Percentiles rank a stretch among this genome's conserved stretches.
phyloP scores from a whole-genome alignment of 2,797 vertebrate species.

The Acridotheres tristis region DNA sequence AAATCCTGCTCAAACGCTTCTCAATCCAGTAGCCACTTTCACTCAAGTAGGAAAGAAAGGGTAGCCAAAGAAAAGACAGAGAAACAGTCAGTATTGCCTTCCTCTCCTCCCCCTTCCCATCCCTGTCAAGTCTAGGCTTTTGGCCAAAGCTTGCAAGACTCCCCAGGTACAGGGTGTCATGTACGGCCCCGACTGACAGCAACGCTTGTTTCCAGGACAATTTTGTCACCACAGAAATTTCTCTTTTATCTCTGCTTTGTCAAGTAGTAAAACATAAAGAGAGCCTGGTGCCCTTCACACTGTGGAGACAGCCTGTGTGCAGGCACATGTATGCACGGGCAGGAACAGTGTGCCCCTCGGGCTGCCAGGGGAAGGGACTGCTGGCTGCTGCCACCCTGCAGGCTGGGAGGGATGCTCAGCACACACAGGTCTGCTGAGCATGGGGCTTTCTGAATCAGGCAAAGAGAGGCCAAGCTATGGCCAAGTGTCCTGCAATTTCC shows the following conservation, averaged over 20 bases:
- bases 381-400: fast-evolving
- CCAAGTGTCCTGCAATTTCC: background rate
- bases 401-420: background rate
- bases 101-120: background rate
- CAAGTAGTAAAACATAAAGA: background rate
- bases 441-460: fast-evolving
- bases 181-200: fast-evolving
- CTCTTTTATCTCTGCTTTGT: background rate
- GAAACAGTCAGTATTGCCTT: background rate
- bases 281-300: background rate
- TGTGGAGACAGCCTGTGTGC: fast-evolving
- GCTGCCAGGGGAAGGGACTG: fast-evolving
- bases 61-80: background rate
- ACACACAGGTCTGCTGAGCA: fast-evolving
- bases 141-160: background rate
- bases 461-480: fast-evolving
- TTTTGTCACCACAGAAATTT: background rate
- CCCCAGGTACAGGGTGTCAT: background rate
- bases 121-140: background rate
- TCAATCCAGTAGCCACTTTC: background rate
- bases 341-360: fast-evolving
- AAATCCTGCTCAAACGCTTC: background rate
- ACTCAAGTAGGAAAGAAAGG: background rate
- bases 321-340: fast-evolving
- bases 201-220: fast-evolving